These are phyloP conservation scores for Norana najaformis DNA, from an alignment of 2,888 invertebrate species.

Conservation along the genomic window DNA sequence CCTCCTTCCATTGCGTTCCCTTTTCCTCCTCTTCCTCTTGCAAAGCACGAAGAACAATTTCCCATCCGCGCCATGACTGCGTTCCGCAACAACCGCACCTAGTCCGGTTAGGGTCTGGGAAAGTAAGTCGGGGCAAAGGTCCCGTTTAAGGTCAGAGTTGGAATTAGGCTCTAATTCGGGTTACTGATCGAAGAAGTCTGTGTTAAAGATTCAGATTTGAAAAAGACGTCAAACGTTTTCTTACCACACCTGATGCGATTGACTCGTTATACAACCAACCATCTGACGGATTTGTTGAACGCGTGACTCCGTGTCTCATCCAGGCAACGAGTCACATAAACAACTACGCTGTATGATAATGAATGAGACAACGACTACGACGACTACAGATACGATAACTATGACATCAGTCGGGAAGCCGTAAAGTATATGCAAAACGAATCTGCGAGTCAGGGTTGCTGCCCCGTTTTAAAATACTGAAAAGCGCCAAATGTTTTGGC, in stretches of 20 bases:
- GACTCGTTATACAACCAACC: background rate
- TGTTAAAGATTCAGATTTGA: background rate
- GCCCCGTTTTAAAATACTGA: background rate
- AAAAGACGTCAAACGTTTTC: background rate
- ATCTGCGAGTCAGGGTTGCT: background rate
- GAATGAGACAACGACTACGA: conserved; percentile 13
- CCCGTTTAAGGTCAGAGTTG: background rate
- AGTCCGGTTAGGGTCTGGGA: background rate
- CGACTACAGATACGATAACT: background rate
- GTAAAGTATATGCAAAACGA: no score
- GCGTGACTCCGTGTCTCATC: conserved; percentile 13
- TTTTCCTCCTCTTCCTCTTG: background rate
- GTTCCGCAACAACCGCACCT: background rate
- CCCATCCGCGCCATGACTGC: conserved; percentile 2
- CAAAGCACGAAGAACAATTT: conserved; percentile 7
- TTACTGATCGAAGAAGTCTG: background rate
- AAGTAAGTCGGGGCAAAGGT: background rate
- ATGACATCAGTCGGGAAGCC: background rate
- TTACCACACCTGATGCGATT: background rate
- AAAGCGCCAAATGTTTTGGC: no score
- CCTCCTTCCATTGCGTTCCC: background rate
- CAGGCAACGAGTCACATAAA: background rate
- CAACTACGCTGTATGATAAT: background rate
- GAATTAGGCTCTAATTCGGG: background rate
- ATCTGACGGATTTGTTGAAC: conserved; percentile 13